These are phyloP conservation scores for Poeciliopsis turneri DNA, from an alignment of 2,797 vertebrate genomes.

Conservation along the genomic window DNA sequence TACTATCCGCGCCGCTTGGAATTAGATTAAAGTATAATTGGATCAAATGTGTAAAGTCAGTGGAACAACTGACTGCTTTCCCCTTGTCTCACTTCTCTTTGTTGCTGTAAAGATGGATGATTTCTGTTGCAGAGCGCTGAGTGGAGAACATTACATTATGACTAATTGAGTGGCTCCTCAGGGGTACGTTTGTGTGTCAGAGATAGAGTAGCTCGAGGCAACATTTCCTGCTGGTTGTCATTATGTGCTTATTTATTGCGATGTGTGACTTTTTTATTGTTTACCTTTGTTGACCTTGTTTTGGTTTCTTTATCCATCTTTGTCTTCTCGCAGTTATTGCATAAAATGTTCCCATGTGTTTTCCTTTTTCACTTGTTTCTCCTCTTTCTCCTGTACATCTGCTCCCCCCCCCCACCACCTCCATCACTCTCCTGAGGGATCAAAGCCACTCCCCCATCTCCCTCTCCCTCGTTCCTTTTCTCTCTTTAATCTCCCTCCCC, in stretches of 20 bases:
- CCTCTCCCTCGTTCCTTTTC: constrained; percentile 32
- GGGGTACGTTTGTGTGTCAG: constrained; percentile 37
- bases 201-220: constrained; percentile 55
- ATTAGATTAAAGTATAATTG: constrained; percentile 45
- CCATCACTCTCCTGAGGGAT: constrained; percentile 54
- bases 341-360: constrained; percentile 23
- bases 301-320: background rate
- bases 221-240: constrained; percentile 16
- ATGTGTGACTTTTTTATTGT: background rate
- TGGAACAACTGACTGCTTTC: constrained; percentile 29
- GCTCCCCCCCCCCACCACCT: constrained; percentile 30
- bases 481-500: constrained; percentile 47
- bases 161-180: constrained; percentile 60
- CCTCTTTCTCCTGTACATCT: constrained; percentile 55
- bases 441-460: constrained; percentile 55
- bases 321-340: constrained; percentile 32
- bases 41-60: constrained; percentile 43
- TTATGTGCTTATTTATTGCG: background rate
- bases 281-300: background rate
- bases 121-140: constrained; percentile 31
- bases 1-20: background rate
- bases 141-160: constrained; percentile 49
- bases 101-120: constrained; percentile 45
- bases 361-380: constrained; percentile 21
- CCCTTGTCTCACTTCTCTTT: background rate